Base-by-base conservation (phyloP, 2,113 vertebrate genomes). In the Cavia aperea region DNA sequence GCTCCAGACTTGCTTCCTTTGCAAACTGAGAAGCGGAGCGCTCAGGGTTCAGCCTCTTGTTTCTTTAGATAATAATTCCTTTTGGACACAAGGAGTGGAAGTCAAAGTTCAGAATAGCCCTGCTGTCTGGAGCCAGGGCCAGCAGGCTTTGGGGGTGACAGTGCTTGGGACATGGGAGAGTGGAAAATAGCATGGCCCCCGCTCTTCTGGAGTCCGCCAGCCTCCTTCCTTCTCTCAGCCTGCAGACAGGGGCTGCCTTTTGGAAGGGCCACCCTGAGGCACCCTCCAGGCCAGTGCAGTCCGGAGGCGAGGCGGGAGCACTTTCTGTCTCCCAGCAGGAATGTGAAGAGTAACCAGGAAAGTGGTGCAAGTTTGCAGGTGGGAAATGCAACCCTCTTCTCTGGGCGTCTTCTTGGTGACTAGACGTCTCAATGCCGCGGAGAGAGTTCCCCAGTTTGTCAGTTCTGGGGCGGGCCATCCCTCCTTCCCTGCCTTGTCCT, bases 321-420 rank as follows among this genome's bases (percentile, higher is more conserved):
- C 33, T 31, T 16, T 23, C 6, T 7, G 15, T 43, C 26, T 51
- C 58, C 84, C 65, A 4, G 51, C 73, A 63, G 68, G 49, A 0
- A 1, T 12, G 58, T 18, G 88, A 88, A 86, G 75, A 81, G 94
- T 60, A 92, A 79, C 86, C 77, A 81, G 62, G 77, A 14, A n/a
- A 63, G 90, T 75, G 62, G 14, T 24, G 15, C 23, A 81, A 51
- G 29, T 36, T 43, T 33, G 56, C 21, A 83, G 65, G 39, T 66
- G 60, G 78, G 33, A 72, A 9, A 23, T 5, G 43, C 4, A 6
- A n/a, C 46, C 54, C 11, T 43, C 16, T 66, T 49, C 81, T 66
- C 54, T 16, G 8, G n/a, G 49, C 26, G 15, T 63, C 60, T 24
- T 84, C 75, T 7, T 23, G 5, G 75, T 72, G n/a, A 14, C 1